Base-by-base conservation (phyloP, 2,888 invertebrate species). In the Agonopterix heracliana region DNA sequence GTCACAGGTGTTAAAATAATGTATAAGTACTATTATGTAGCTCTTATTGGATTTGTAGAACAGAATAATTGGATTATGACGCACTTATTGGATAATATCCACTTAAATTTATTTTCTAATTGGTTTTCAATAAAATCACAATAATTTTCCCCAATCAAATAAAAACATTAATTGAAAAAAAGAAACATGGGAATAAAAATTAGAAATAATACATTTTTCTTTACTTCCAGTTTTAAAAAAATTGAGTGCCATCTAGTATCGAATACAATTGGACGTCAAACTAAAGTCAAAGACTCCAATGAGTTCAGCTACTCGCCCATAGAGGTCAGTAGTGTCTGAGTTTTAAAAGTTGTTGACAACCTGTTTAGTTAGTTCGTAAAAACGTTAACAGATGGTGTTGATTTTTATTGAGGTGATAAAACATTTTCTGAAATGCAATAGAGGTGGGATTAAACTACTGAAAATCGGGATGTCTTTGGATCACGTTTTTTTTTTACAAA, bases 301-400 rank as follows among this genome's bases (percentile, higher is more conserved):
- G 66, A 67, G 66, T 74, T 63, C 55, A 34, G 59, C 86, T 77
- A 81, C 78, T 83, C 71, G 60, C 57, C 81, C 62, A 62, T 60
- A 86, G 87, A 82, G 82, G 87, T 81, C 87, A 79, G 74, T 55
- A 60, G 61, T 55, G 53, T 46, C 50, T 49, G 52, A 63, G 56
- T 65, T 71, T 71, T 62, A 57, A 71, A 74, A 74, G 63, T 68
- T 45, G 61, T 60, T 64, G 62, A 66, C 60, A 62, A 68, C 63
- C 66, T 68, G 55, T 65, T 63, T 60, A 70, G 63, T 71, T 80
- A 80, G 82, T 86, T 81, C 74, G 49, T 51, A 34, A 12, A 47
- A 54, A 50, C 55, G 62, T 63, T 61, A 60, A 71, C 63, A 87
- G 87, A 81, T 83, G 87, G 84, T 73, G 81, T 66, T 81, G 59